Evolutionary conservation across 2,888 invertebrate species (phyloP).

Genomic region (Calephelis perditalis): DNA sequence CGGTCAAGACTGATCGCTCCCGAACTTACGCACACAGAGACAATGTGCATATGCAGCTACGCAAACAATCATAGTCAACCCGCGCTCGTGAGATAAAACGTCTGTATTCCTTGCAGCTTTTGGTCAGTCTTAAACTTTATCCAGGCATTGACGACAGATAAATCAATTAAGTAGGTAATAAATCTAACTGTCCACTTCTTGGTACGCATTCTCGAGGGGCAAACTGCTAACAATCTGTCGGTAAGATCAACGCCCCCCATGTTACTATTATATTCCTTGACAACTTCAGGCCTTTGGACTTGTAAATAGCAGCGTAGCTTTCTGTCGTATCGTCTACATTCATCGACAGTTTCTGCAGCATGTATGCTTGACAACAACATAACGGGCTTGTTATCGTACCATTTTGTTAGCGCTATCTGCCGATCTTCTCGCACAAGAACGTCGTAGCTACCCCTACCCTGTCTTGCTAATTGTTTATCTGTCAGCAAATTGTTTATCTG

Average conservation of each 20-base stretch:
- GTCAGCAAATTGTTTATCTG: not conserved
- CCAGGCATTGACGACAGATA: not conserved
- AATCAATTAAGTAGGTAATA: not conserved
- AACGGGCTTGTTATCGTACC: slow-evolving; percentile 28
- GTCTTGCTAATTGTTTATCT: slow-evolving; percentile 5
- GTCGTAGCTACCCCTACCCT: slow-evolving; percentile 17
- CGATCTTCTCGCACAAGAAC: slow-evolving; percentile 18
- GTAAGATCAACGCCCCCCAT: slow-evolving; percentile 13
- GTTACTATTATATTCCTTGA: slow-evolving; percentile 16
- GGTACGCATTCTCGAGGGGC: not conserved
- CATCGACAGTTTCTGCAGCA: slow-evolving; percentile 16
- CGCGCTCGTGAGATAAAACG: too few species aligned
- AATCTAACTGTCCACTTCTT: not conserved
- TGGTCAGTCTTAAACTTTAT: not conserved
- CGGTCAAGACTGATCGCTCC: too few species aligned
- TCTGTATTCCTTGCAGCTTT: too few species aligned
- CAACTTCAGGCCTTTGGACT: slow-evolving; percentile 19
- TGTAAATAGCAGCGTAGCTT: slow-evolving; percentile 19
- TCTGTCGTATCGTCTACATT: slow-evolving; percentile 22
- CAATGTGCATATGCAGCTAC: too few species aligned
- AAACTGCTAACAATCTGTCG: slow-evolving; percentile 7
- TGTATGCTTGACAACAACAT: slow-evolving; percentile 21
- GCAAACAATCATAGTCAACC: too few species aligned
- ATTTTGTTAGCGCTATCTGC: slow-evolving; percentile 24
- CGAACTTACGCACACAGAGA: too few species aligned